phyloP scores from a whole-genome alignment of 37 sponge, comb jelly and placozoan species.

The Spongilla lacustris region DNA sequence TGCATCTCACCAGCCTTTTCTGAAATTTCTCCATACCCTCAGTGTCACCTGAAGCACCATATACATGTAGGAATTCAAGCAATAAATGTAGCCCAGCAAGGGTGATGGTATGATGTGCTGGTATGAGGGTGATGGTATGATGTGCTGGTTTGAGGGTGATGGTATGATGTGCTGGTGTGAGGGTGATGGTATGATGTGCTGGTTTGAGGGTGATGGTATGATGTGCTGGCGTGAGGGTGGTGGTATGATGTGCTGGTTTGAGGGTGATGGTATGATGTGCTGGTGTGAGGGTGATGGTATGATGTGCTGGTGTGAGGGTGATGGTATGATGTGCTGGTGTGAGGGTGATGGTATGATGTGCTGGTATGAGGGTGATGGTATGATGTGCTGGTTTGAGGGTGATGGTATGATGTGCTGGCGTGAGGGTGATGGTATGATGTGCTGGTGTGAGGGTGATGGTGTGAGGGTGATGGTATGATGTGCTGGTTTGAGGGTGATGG shows the following conservation, averaged over 20 bases:
- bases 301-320: no score
- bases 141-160: neutral
- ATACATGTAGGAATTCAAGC: neutral
- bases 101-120: neutral
- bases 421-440: neutral
- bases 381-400: no score
- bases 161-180: no score
- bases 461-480: neutral
- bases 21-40: conserved; percentile 89
- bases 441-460: neutral
- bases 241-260: neutral
- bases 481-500: no score
- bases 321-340: neutral
- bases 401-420: neutral
- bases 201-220: no score
- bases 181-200: neutral
- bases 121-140: neutral
- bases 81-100: neutral
- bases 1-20: conserved; percentile 79
- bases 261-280: no score
- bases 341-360: neutral
- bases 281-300: neutral
- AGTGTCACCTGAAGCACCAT: conserved; percentile 80
- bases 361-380: no score
- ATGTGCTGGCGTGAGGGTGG: neutral